A percentile compares a stretch with the other conserved stretches of the same genome.
phyloP scores from a whole-genome alignment of 2,113 vertebrate species.

The Anas platyrhynchos region DNA sequence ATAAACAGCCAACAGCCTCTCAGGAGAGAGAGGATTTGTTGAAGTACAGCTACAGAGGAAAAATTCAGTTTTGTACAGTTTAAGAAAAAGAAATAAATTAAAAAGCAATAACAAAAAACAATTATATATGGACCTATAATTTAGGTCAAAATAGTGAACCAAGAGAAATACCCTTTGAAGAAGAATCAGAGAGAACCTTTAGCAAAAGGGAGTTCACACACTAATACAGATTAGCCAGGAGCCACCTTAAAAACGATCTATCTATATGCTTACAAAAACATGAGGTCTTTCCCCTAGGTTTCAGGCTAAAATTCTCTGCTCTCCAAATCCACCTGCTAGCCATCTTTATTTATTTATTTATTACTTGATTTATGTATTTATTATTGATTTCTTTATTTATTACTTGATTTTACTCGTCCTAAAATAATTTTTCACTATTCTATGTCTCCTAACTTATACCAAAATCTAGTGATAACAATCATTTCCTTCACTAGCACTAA shows the following conservation, averaged over 20 bases:
- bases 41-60: not conserved
- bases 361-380: not conserved
- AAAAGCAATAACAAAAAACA: not conserved
- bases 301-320: not conserved
- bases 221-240: conserved; percentile 16
- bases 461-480: not conserved
- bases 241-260: not conserved
- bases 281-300: not conserved
- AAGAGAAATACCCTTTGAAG: not conserved
- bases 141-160: conserved; percentile 14
- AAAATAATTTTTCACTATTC: not conserved
- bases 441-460: not conserved
- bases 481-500: not conserved
- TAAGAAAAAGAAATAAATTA: not conserved
- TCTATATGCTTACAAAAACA: not conserved
- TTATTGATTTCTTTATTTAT: not conserved
- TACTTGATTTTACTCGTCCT: not conserved
- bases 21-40: not conserved
- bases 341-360: not conserved
- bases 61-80: not conserved
- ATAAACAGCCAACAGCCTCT: conserved; percentile 33
- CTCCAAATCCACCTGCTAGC: not conserved
- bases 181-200: not conserved
- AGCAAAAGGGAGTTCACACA: not conserved
- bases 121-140: not conserved